Evolutionary conservation across 2,888 invertebrate genomes (phyloP).

Genomic region (Mesorhabditis belari): DNA sequence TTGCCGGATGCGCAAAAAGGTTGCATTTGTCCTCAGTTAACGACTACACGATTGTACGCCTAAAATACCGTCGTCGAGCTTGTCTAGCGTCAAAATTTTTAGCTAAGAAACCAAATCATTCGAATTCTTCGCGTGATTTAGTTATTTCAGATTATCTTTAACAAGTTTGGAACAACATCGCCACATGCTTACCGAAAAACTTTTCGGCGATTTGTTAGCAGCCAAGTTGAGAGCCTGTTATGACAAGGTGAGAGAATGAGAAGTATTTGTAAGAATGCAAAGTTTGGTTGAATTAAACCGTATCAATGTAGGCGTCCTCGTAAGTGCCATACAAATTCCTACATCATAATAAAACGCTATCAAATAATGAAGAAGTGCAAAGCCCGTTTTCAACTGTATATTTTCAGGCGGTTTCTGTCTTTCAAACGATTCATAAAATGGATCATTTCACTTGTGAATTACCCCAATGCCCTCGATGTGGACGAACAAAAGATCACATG

Average conservation of each 20-base stretch:
- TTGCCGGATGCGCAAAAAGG: no score
- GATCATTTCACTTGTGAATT: constrained; percentile 50
- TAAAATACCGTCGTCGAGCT: not conserved
- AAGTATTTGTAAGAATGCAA: no score
- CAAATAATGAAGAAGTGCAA: not conserved
- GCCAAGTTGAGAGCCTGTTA: constrained; percentile 48
- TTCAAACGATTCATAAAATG: constrained; percentile 46
- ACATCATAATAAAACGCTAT: not conserved
- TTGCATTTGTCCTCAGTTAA: no score
- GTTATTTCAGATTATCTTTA: constrained; percentile 41
- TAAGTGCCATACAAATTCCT: not conserved
- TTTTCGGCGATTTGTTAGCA: constrained; percentile 45
- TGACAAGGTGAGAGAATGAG: constrained; percentile 40
- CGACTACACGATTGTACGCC: no score
- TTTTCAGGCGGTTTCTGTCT: constrained; percentile 43
- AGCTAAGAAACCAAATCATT: not conserved
- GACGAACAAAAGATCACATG: constrained; percentile 42
- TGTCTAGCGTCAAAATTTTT: not conserved
- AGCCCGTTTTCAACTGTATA: not conserved
- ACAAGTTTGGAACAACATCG: constrained; percentile 45
- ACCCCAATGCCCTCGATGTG: constrained; percentile 45
- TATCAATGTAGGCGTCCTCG: no score
- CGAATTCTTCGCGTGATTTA: no score
- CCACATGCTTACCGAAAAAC: constrained; percentile 45
- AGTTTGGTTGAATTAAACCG: no score